Conservation (phyloP, 2,113 vertebrate species). For the Oncorhynchus nerka region DNA sequence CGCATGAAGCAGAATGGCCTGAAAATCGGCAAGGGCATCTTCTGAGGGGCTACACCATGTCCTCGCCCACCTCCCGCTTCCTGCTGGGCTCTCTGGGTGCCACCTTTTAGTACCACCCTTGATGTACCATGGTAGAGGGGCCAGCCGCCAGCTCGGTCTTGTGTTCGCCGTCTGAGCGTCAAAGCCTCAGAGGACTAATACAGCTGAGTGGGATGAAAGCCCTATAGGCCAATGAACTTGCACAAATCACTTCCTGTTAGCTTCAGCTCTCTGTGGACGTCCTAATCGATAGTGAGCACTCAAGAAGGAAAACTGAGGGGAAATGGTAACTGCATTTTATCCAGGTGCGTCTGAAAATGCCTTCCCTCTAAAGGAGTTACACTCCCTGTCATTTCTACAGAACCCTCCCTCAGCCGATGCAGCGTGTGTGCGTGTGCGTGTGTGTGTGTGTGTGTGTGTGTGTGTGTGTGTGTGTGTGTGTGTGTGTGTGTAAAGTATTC, state of each 20-base stretch:
- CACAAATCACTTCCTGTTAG: neutral
- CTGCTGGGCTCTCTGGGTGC: neutral
- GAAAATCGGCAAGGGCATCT: conserved; percentile 96
- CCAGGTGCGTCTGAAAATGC: neutral
- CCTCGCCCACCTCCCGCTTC: neutral
- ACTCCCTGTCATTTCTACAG: neutral
- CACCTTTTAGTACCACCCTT: neutral
- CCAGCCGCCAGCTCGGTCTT: neutral
- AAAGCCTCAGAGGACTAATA: neutral
- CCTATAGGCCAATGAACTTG: neutral
- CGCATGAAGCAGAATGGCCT: conserved; percentile 98
- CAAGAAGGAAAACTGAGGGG: neutral
- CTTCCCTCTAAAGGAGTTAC: neutral
- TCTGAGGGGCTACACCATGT: conserved; percentile 74
- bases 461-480: too few species aligned
- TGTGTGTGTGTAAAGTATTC: too few species aligned
- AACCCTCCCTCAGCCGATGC: neutral
- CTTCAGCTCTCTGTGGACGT: neutral
- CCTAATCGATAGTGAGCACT: neutral
- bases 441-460: neutral
- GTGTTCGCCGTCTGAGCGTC: neutral
- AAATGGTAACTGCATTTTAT: neutral
- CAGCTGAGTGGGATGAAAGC: neutral
- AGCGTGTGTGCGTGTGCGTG: neutral
- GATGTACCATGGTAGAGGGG: neutral